Conservation (phyloP, 2,797 vertebrate species). For the Pogoniulus pusillus region DNA sequence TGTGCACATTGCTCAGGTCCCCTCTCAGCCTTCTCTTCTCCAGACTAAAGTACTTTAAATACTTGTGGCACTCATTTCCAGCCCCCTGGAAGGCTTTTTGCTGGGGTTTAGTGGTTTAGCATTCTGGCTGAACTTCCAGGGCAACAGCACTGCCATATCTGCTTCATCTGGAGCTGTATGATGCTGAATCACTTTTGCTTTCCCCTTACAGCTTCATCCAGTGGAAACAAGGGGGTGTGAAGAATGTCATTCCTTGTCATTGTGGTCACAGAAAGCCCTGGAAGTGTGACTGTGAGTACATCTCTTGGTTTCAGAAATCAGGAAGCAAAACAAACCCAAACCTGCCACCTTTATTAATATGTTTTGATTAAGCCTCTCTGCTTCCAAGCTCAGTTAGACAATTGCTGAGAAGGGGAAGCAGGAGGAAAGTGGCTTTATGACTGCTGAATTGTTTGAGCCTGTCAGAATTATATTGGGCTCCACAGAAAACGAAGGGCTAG, state of each 20-base stretch:
- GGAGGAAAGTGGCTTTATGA: constrained; percentile 16
- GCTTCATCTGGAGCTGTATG: neutral
- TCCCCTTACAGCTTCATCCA: neutral
- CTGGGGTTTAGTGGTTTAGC: neutral
- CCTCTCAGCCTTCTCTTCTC: too few relatives aligned
- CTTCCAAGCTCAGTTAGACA: neutral
- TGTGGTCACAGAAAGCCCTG: neutral
- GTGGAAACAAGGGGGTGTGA: neutral
- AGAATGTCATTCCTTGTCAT: neutral
- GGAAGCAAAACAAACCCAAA: neutral
- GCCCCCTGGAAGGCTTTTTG: neutral
- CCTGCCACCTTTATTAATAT: neutral
- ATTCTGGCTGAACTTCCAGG: neutral
- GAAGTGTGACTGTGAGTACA: neutral
- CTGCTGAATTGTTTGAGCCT: neutral
- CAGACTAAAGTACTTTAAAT: too few relatives aligned
- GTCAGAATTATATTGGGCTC: neutral
- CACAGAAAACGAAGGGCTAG: neutral
- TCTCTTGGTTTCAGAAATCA: too few relatives aligned
- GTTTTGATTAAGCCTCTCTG: neutral
- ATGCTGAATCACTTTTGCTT: neutral
- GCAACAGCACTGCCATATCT: neutral
- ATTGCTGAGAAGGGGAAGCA: neutral
- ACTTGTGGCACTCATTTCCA: neutral
- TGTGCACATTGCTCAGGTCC: too few relatives aligned